These are phyloP conservation scores for Papio anubis DNA, from an alignment of 2,113 vertebrate genomes.

Conservation along the genomic window DNA sequence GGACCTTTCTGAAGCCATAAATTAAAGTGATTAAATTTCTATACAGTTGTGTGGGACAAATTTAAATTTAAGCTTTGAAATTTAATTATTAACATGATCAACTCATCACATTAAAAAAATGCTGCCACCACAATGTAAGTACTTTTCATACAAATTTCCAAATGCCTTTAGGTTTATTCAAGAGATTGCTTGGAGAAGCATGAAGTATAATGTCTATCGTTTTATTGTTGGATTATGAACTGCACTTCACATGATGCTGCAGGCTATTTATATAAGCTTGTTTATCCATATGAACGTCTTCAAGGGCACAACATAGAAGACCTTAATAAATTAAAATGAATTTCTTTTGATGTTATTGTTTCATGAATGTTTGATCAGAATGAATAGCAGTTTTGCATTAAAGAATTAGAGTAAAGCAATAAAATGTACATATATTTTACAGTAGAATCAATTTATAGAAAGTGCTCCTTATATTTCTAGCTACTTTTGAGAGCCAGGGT, in stretches of 20 bases:
- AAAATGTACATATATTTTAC: slow-evolving; percentile 59
- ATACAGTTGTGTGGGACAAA: slow-evolving; percentile 64
- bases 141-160: slow-evolving; percentile 79
- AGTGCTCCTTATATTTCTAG: not conserved
- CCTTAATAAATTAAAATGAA: slow-evolving; percentile 82
- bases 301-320: slow-evolving; percentile 76
- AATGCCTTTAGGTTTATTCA: slow-evolving; percentile 78
- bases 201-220: slow-evolving; percentile 62
- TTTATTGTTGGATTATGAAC: slow-evolving; percentile 81
- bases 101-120: slow-evolving; percentile 57
- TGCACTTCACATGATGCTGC: slow-evolving; percentile 59
- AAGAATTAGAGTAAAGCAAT: slow-evolving; percentile 70
- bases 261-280: slow-evolving; percentile 80
- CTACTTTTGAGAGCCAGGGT: not conserved
- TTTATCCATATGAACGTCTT: slow-evolving; percentile 81
- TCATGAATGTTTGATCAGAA: slow-evolving; percentile 83
- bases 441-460: slow-evolving; percentile 44
- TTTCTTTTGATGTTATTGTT: slow-evolving; percentile 81
- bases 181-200: slow-evolving; percentile 70
- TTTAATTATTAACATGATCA: slow-evolving; percentile 79
- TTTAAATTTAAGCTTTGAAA: slow-evolving; percentile 81
- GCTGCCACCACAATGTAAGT: slow-evolving; percentile 51
- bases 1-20: slow-evolving; percentile 74
- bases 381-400: slow-evolving; percentile 69
- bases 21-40: slow-evolving; percentile 81